These are phyloP conservation scores for Xenops minutus DNA, from an alignment of 2,797 vertebrate genomes.

Conservation along the genomic window DNA sequence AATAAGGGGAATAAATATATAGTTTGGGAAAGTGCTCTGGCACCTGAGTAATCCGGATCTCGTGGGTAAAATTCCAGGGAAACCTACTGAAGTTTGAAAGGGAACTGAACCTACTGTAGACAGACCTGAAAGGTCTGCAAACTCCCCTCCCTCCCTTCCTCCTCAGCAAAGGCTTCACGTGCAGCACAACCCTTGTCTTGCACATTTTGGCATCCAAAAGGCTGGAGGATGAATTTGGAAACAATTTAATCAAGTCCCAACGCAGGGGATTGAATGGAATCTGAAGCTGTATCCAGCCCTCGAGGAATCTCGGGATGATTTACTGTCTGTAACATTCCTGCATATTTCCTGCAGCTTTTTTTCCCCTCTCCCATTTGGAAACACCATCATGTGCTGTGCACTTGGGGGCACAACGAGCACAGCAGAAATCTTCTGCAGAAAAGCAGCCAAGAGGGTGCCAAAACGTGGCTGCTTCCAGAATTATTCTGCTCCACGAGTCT, in stretches of 20 bases:
- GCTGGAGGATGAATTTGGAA: conserved; percentile 7
- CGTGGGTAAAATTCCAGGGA: not conserved
- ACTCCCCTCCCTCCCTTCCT: not conserved
- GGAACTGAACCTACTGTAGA: not conserved
- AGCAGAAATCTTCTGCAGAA: not conserved
- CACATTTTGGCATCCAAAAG: not conserved
- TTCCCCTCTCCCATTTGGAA: not conserved
- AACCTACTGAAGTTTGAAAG: not conserved
- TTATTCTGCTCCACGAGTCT: not conserved
- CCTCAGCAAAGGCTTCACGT: not conserved
- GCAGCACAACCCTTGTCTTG: not conserved
- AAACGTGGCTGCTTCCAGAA: not conserved
- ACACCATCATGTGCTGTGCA: not conserved
- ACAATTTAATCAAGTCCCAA: conserved; percentile 26
- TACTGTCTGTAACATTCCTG: not conserved
- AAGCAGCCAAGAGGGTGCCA: not conserved
- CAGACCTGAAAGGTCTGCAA: not conserved
- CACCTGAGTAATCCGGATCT: not conserved
- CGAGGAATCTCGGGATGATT: not conserved
- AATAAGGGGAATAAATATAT: not conserved
- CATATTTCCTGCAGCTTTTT: not conserved
- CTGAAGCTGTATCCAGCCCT: not conserved
- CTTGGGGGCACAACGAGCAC: not conserved
- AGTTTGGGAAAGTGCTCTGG: not conserved
- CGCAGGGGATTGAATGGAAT: not conserved